Base-by-base conservation (phyloP, 2,888 invertebrate species). In the Chrysotoxum bicinctum region DNA sequence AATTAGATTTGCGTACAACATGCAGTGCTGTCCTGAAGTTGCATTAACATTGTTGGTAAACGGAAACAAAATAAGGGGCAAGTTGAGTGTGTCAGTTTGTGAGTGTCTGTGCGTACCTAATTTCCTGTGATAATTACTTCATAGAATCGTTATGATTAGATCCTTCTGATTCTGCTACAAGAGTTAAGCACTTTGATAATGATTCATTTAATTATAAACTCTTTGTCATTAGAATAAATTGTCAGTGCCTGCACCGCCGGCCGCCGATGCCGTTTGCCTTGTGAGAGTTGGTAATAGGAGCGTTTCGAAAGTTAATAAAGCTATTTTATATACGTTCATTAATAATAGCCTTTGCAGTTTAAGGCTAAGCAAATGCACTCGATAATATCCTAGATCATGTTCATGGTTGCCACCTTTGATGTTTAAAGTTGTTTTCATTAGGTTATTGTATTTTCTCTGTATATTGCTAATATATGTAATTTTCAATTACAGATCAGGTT, bases 1-100 rank as follows among this genome's bases (percentile, higher is more conserved):
- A 85, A 80, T 80, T 80, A 72, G 80, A 73, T 85, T 76, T 76
- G 60, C 23, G 16, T 37, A 40, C 1, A 40, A 21, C 5, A 3
- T 14, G 12, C 60, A 21, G 2, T 19, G 10, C 23, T 12, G 30
- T 35, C 54, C 35, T 48, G 19, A 0, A 40, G 40, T 35, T 56
- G 45, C 35, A 66, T 64, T 19, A 16, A 16, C 19, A 21, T 23
- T 35, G 21, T 32, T 32, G 21, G 2, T 16, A 10, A 23, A 14
- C 10, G 6, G 6, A 4, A 62, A 40, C n/a, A 60, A 37, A 14
- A 56, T 52, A 56, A 54, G 14, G 37, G 48, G 45, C 1, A 21
- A 48, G n/a, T 12, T 14, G 21, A 26, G 26, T 43, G 43, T 43
- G 60, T 26, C 1, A 14, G 10, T 62, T 43, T 43, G 23, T 16